These are phyloP conservation scores for Bombus waltoni DNA, from an alignment of 1,140 invertebrate genomes.

Conservation along the genomic window DNA sequence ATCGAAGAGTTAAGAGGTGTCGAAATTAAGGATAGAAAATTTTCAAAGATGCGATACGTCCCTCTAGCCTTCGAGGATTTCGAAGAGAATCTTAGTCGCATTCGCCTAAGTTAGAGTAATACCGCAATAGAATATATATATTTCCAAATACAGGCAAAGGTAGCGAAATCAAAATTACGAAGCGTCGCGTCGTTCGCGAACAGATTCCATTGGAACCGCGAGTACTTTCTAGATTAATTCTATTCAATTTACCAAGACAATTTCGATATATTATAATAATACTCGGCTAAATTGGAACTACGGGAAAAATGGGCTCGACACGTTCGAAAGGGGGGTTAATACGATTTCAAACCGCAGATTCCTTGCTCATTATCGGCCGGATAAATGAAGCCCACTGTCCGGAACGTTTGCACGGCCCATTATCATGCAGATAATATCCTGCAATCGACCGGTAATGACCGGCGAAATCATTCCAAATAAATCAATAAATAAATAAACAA, in stretches of 20 bases:
- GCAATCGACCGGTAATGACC: constrained; percentile 42
- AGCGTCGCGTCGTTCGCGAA: background rate
- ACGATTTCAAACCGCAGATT: constrained; percentile 5
- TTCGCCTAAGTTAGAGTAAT: background rate
- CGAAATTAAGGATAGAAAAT: background rate
- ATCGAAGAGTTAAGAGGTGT: background rate
- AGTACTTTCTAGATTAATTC: background rate
- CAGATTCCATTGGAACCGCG: background rate
- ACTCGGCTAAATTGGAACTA: background rate
- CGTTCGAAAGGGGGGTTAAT: background rate
- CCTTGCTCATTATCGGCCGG: constrained; percentile 36
- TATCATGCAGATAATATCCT: constrained; percentile 46
- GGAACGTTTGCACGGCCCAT: constrained; percentile 40
- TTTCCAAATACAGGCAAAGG: background rate
- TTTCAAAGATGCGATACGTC: background rate
- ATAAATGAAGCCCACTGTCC: constrained; percentile 38
- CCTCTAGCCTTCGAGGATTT: background rate
- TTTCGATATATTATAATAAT: background rate
- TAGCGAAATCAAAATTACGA: background rate
- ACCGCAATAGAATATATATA: background rate
- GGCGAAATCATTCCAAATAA: constrained; percentile 43
- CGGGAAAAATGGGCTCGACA: background rate
- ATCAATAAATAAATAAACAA: constrained; percentile 52
- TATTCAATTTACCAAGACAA: constrained; percentile 4
- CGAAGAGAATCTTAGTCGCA: background rate